Evolutionary conservation across 2,797 vertebrate species (phyloP), one percentile per base, ranked within the genome.

Genomic region (Pampus argenteus): DNA sequence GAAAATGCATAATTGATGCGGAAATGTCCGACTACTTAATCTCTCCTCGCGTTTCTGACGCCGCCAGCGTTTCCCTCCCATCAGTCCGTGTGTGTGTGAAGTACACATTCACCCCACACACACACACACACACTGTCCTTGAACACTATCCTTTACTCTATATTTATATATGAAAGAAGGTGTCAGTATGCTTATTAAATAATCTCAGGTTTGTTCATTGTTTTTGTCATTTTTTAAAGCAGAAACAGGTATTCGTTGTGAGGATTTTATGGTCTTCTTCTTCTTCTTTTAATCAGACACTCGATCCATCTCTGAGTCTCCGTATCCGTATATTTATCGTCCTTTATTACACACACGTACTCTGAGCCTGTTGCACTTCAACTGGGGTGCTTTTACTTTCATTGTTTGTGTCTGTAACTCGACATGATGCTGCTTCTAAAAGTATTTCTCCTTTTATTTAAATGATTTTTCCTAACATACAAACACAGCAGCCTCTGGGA

Each of bases 1-100:
- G 49, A 68, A 85, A 83, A 68, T 86, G 66, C 69, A 88, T 89
- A 90, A 92, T 91, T 87, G 81, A 91, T 89, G 77, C 47, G 64
- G 76, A 71, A 78, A 67, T 77, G 83, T 85, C 70, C 59, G 55
- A 86, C 85, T 49, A 18, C 54, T 71, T 68, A 65, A 70, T 84
- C 56, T 71, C 49, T n/a, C 36, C 22, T 64, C n/a, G 61, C 57
- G 40, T 38, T 47, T 45, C 51, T 50, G 57, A 52, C 28, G 38
- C 47, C 49, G 5, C 3, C 61, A 40, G 62, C 29, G 8, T n/a
- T 66, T 10, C 44, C 29, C 49, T 61, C 44, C n/a, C 40, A 34
- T 56, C 28, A 26, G 3, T 57, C 3, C 28, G 9, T 17, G 18
- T 29, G 49, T 64, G 61, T 51, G 45, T 60, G 56, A 20, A 1